Percentiles rank a stretch among this genome's conserved stretches.
Conservation (phyloP, 2,113 vertebrate species). For the Chlorodrepanis virens region DNA sequence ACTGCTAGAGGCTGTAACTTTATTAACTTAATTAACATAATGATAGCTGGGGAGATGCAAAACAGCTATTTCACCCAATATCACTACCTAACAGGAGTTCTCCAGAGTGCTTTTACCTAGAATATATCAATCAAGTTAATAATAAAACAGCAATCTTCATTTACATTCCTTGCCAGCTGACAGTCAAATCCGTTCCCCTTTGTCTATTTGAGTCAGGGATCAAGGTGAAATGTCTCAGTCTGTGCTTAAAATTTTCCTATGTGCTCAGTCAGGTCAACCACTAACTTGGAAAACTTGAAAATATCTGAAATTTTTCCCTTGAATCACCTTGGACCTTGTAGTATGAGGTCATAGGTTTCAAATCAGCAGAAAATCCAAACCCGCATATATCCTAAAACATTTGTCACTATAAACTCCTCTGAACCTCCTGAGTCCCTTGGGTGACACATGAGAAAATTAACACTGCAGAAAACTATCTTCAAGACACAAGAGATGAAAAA, state of each 20-base stretch:
- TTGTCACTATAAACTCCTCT: background rate
- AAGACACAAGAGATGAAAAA: background rate
- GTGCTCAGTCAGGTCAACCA: background rate
- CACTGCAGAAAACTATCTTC: background rate
- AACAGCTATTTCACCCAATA: conserved; percentile 12
- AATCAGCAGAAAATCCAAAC: background rate
- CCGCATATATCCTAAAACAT: background rate
- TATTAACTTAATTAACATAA: conserved; percentile 58
- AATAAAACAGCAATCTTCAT: background rate
- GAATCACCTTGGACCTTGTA: background rate
- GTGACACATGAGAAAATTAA: background rate
- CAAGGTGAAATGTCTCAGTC: background rate
- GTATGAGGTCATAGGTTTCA: background rate
- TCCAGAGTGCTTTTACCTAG: background rate
- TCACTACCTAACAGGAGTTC: background rate
- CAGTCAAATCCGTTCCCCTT: background rate
- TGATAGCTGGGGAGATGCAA: conserved; percentile 2
- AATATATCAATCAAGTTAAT: background rate
- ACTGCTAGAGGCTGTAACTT: background rate
- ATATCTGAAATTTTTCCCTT: background rate
- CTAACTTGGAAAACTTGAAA: background rate
- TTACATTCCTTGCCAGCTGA: background rate
- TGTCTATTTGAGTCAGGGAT: background rate
- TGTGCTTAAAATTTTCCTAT: background rate
- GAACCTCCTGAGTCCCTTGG: background rate